A percentile compares a stretch with the other conserved stretches of the same genome.
phyloP scores from a whole-genome alignment of 2,888 invertebrate genomes.

The Urechis unicinctus region DNA sequence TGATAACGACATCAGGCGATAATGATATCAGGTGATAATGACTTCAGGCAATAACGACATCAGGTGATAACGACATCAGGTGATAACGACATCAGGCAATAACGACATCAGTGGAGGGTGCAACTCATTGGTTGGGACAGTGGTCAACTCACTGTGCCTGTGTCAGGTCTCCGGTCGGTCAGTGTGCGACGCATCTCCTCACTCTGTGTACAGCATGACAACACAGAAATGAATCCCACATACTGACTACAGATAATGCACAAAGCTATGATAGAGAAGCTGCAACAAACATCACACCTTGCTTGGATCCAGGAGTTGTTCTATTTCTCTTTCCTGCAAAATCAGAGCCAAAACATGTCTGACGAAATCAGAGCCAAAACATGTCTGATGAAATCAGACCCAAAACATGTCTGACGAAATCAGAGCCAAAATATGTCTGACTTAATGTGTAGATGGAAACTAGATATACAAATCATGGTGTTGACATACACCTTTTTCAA shows the following conservation, averaged over 20 bases:
- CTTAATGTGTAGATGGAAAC: too few species aligned
- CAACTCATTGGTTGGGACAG: too few species aligned
- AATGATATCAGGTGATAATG: too few species aligned
- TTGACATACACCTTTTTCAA: slow-evolving; percentile 35
- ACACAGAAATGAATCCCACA: not conserved
- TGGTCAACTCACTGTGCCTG: slow-evolving; percentile 31
- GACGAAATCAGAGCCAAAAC: slow-evolving; percentile 14
- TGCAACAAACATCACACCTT: too few species aligned
- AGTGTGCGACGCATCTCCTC: slow-evolving; percentile 43
- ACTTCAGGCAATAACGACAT: too few species aligned
- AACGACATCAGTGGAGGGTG: too few species aligned
- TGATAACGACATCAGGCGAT: too few species aligned
- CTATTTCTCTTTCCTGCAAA: slow-evolving; percentile 43
- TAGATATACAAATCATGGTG: too few species aligned
- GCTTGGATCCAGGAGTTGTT: slow-evolving; percentile 39
- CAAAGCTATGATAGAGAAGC: not conserved
- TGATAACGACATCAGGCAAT: too few species aligned
- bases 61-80: too few species aligned
- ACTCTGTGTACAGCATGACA: slow-evolving; percentile 28
- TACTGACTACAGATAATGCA: not conserved
- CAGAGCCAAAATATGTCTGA: not conserved
- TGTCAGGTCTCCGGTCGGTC: slow-evolving; percentile 42
- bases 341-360: slow-evolving; percentile 20
- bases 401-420: slow-evolving; percentile 25
- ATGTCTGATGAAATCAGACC: slow-evolving; percentile 25